Conservation (phyloP, 2,113 vertebrate genomes). For the Ochotona curzoniae region DNA sequence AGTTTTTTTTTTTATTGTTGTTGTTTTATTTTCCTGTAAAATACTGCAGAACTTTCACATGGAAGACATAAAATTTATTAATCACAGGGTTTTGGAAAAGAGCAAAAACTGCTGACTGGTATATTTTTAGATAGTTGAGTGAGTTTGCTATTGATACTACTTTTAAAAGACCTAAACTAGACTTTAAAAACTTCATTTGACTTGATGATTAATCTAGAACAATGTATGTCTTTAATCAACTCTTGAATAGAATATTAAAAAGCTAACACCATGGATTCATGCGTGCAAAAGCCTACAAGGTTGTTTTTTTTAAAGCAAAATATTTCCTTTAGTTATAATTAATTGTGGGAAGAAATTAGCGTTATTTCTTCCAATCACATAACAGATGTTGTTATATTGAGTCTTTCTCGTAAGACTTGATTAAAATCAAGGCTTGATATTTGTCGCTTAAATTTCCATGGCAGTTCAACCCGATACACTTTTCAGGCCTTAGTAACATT, state of each 20-base stretch:
- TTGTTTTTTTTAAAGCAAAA: neutral
- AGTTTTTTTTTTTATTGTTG: conserved; percentile 56
- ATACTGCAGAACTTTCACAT: conserved; percentile 12
- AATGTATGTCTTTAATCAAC: neutral
- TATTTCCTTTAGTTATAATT: conserved; percentile 34
- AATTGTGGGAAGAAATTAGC: neutral
- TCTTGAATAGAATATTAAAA: conserved; percentile 37
- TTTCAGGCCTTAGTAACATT: conserved; percentile 46
- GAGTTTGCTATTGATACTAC: neutral
- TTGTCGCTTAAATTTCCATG: neutral
- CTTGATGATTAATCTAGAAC: neutral
- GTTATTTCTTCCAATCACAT: neutral
- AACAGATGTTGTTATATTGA: neutral
- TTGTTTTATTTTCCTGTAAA: conserved; percentile 34
- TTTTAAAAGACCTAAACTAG: neutral
- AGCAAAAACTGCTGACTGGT: neutral
- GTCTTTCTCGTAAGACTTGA: neutral
- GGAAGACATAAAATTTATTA: neutral
- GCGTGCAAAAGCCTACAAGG: neutral
- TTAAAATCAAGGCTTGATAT: conserved; percentile 45
- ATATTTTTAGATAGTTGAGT: neutral
- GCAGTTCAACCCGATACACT: conserved; percentile 17
- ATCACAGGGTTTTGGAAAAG: neutral
- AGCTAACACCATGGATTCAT: neutral
- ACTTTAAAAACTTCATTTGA: neutral